Base-by-base conservation (phyloP, 2,797 vertebrate species). In the Galaxias olidus region DNA sequence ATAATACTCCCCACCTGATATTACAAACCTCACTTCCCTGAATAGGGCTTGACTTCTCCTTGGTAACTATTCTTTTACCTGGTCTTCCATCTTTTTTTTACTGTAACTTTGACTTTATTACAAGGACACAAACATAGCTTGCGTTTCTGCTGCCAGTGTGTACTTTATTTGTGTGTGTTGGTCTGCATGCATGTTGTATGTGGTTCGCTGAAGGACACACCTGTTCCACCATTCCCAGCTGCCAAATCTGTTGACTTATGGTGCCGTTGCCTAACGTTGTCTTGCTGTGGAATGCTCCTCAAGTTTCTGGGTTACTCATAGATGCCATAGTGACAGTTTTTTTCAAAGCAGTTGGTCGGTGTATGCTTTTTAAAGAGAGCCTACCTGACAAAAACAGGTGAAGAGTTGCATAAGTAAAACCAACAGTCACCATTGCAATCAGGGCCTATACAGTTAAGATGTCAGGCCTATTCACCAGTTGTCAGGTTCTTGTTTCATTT, bases 281-380 rank as follows among this genome's bases (percentile, higher is more conserved):
- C 59, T 63, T 49, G 41, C 18, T 66, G 58, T 46, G 44, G 61
- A 72, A 65, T 44, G 54, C n/a, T 59, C 63, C 59, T 19, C 9
- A 47, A 44, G 51, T 54, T 62, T 17, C 54, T 15, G 14, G 41
- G 41, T 17, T 41, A 4, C 59, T 13, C 61, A 75, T 58, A 40
- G 41, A 40, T 56, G 62, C 61, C 30, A 30, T 30, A 59, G 10
- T 9, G 18, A 45, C 30, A n/a, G 49, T 15, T 63, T 65, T 42
- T 15, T 69, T 62, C 19, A 69, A 46, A 57, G 4, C 49, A 15
- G 10, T 1, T 11, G 14, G 10, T 8, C 11, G 14, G 46, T 12
- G 4, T 47, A 11, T 47, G 46, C 46, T 30, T 30, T 30, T 0
- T 49, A 51, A 18, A 59, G 67, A 50, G 66, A 44, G 14, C 61